Percentiles rank a stretch among this genome's conserved stretches.
phyloP scores from a whole-genome alignment of 1,140 invertebrate genomes.

The Zaprionus capensis region DNA sequence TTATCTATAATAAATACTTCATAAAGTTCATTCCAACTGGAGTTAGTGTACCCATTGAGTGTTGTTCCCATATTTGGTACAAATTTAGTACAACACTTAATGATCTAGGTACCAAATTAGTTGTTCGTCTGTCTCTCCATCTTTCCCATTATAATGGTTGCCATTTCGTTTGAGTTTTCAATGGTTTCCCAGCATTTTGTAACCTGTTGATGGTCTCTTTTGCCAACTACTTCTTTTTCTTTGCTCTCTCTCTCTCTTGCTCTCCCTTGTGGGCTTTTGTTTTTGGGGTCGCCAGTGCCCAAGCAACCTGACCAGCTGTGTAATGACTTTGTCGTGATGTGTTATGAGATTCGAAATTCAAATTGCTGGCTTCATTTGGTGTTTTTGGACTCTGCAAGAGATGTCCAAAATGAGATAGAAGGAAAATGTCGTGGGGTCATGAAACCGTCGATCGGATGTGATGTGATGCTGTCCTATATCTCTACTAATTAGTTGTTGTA shows the following conservation, averaged over 20 bases:
- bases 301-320: constrained; percentile 39
- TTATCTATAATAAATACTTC: too few relatives aligned
- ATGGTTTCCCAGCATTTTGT: constrained; percentile 46
- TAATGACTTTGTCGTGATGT: constrained; percentile 77
- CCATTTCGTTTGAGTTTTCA: constrained; percentile 27
- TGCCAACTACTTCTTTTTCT: constrained; percentile 26
- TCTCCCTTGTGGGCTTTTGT: constrained; percentile 25
- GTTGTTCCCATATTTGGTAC: background rate
- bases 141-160: constrained; percentile 9
- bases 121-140: constrained; percentile 2
- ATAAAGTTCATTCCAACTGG: background rate
- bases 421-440: constrained; percentile 40
- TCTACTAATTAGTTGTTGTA: constrained; percentile 31
- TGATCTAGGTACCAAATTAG: constrained; percentile 5
- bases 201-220: constrained; percentile 37
- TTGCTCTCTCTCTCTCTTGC: background rate
- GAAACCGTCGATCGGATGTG: background rate
- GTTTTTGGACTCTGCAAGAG: constrained; percentile 2
- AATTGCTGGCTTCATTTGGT: constrained; percentile 50
- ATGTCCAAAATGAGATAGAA: constrained; percentile 8
- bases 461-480: background rate
- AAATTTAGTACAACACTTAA: constrained; percentile 6
- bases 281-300: constrained; percentile 60
- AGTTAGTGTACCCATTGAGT: background rate
- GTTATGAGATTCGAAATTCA: constrained; percentile 70